These are phyloP conservation scores for Prenolepis imparis DNA, from an alignment of 2,888 invertebrate genomes.

Conservation along the genomic window DNA sequence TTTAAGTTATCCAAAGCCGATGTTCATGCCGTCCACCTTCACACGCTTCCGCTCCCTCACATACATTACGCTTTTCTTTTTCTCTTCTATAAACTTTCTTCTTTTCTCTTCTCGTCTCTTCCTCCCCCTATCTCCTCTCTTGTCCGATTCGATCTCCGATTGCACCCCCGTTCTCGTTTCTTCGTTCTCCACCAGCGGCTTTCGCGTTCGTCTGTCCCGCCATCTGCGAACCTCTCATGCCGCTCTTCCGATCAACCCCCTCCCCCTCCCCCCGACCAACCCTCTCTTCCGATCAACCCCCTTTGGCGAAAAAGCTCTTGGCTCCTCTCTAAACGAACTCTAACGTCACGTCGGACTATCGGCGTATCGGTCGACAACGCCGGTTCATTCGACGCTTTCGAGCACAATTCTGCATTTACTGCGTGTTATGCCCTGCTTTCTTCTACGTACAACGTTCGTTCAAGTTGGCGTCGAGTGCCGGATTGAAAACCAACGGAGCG, in stretches of 20 bases:
- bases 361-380: conserved; percentile 36
- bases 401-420: conserved; percentile 57
- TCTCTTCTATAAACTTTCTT: conserved; percentile 33
- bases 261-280: no score
- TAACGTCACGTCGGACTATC: conserved; percentile 59
- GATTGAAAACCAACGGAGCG: conserved; percentile 57
- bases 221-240: conserved; percentile 39
- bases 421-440: conserved; percentile 9
- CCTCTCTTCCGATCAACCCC: conserved; percentile 32
- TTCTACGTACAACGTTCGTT: conserved; percentile 12
- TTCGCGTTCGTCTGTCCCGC: conserved; percentile 12
- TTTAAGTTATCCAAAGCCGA: conserved; percentile 39
- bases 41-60: conserved; percentile 30
- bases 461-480: conserved; percentile 50
- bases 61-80: not conserved
- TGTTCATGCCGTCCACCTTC: conserved; percentile 37
- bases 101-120: not conserved
- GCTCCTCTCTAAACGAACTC: conserved; percentile 60
- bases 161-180: not conserved
- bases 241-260: conserved; percentile 38
- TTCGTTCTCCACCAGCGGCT: not conserved
- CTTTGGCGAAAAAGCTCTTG: conserved; percentile 30
- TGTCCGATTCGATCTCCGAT: not conserved
- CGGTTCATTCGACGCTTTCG: conserved; percentile 34
- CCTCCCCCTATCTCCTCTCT: not conserved